Conservation (phyloP, 2,888 invertebrate genomes). For the Temnothorax ravouxi region DNA sequence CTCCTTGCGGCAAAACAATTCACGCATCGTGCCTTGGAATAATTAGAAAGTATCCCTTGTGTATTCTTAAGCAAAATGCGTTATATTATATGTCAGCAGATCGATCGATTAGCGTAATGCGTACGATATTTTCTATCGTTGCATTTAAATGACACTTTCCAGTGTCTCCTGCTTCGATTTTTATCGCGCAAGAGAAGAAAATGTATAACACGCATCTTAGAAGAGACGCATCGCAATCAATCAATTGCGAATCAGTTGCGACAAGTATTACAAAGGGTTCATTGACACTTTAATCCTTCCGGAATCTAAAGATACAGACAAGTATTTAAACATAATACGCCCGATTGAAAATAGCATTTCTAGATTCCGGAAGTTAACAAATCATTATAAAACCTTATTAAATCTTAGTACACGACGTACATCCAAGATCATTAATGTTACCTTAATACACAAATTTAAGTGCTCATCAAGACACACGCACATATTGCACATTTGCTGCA, state of each 20-base stretch:
- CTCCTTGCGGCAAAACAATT: conserved; percentile 59
- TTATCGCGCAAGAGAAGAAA: background rate
- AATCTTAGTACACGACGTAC: background rate
- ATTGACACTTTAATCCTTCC: background rate
- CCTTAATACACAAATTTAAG: background rate
- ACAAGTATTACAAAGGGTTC: background rate
- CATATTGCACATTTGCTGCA: too few species aligned
- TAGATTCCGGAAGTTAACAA: background rate
- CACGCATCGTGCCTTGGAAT: conserved; percentile 71
- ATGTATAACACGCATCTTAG: background rate
- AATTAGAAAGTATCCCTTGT: conserved; percentile 66
- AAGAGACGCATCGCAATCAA: background rate
- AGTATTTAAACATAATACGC: background rate
- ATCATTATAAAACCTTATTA: background rate
- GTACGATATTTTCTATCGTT: conserved; percentile 58
- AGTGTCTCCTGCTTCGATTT: conserved; percentile 33
- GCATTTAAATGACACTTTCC: conserved; percentile 53
- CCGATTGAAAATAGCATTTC: background rate
- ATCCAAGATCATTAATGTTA: background rate
- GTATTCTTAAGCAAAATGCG: conserved; percentile 39
- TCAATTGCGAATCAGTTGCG: background rate
- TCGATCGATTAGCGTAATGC: conserved; percentile 45
- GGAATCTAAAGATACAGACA: background rate
- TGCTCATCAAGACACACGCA: background rate
- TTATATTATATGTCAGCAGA: conserved; percentile 50